phyloP scores from a whole-genome alignment of 2,797 vertebrate species.

The Pseudochirops cupreus region DNA sequence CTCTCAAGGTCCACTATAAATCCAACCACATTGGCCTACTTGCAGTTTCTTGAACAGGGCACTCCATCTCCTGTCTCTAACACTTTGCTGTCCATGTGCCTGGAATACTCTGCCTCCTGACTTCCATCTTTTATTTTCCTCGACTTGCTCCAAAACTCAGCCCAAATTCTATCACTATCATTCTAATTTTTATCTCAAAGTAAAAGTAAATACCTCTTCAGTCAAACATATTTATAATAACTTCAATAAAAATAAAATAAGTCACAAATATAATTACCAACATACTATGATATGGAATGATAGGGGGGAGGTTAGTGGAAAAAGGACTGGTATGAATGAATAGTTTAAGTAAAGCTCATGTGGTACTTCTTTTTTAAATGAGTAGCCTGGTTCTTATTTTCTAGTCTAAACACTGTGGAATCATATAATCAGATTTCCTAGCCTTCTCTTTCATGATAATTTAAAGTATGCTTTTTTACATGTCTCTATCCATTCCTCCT shows the following conservation, averaged over 20 bases:
- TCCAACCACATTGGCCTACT: neutral
- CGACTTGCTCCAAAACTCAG: neutral
- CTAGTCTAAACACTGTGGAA: slow-evolving; percentile 25
- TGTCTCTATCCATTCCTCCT: neutral
- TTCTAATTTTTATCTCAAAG: slow-evolving; percentile 31
- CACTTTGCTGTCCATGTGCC: neutral
- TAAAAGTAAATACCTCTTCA: slow-evolving; percentile 16
- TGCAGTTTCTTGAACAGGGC: neutral
- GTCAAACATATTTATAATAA: neutral
- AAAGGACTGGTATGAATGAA: neutral
- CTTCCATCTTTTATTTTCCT: neutral
- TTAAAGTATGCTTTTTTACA: slow-evolving; percentile 50
- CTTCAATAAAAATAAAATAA: slow-evolving; percentile 21
- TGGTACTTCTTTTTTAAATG: slow-evolving; percentile 43
- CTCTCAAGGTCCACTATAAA: neutral
- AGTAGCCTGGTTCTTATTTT: slow-evolving; percentile 34
- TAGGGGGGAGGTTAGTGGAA: neutral
- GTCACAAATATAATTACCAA: neutral
- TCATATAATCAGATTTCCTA: slow-evolving; percentile 31
- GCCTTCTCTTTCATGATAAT: slow-evolving; percentile 42
- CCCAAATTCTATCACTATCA: neutral
- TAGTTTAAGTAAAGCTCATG: slow-evolving; percentile 12
- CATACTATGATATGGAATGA: neutral
- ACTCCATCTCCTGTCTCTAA: neutral
- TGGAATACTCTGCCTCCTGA: neutral